Conservation (phyloP, 2,113 vertebrate species). For the Pteruthius melanotis region DNA sequence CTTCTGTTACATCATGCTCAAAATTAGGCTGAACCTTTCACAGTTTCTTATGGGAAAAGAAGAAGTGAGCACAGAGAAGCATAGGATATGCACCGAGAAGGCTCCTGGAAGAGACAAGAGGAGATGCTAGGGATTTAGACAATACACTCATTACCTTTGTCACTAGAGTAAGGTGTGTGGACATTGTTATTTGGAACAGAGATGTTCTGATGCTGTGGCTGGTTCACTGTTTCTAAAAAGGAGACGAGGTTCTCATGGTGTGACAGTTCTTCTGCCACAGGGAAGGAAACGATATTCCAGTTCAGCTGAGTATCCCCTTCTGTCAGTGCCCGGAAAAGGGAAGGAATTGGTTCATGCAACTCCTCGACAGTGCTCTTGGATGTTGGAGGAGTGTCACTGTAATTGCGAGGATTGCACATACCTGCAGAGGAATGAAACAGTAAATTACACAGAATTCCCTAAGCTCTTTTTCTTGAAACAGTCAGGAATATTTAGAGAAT, state of each 20-base stretch:
- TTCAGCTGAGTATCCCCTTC: conserved; percentile 91
- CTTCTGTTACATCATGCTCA: neutral
- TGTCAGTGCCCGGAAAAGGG: conserved; percentile 93
- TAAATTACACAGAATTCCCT: neutral
- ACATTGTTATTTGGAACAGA: conserved; percentile 90
- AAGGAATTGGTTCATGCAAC: conserved; percentile 93
- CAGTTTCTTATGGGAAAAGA: neutral
- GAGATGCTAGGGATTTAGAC: neutral
- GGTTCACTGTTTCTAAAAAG: conserved; percentile 91
- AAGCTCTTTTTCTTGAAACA: neutral
- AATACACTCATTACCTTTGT: conserved; percentile 79
- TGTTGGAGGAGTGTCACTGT: conserved; percentile 94
- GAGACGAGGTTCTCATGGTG: conserved; percentile 95
- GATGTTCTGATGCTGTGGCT: conserved; percentile 85
- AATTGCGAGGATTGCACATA: conserved; percentile 98
- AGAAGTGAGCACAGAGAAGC: neutral
- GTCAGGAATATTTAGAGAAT: neutral
- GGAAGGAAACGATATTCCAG: conserved; percentile 98
- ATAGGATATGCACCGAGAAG: neutral
- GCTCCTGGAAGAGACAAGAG: neutral
- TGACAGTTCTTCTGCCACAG: conserved; percentile 92
- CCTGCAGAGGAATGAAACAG: conserved; percentile 69
- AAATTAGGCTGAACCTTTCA: neutral
- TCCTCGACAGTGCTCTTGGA: conserved; percentile 98
- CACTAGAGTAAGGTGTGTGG: conserved; percentile 83